Conservation (phyloP, 2,888 invertebrate genomes). For the Erebia epiphron region DNA sequence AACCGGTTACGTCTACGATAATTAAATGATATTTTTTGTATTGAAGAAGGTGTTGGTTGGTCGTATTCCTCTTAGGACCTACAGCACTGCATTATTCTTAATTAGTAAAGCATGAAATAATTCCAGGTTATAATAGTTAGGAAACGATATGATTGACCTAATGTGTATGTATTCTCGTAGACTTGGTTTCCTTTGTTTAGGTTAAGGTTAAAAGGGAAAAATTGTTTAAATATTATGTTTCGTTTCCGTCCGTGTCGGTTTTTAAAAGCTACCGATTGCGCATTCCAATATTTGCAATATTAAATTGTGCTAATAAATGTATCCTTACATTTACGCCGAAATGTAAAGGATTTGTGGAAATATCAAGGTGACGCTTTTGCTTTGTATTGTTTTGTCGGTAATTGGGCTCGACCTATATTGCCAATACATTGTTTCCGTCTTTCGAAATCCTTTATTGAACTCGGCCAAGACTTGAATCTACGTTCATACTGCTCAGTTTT, state of each 20-base stretch:
- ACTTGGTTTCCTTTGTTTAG: neutral
- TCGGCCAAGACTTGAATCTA: slow-evolving; percentile 36
- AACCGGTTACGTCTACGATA: no score
- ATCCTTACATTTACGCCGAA: slow-evolving; percentile 26
- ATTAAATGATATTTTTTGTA: no score
- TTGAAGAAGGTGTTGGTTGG: no score
- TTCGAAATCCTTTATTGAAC: slow-evolving; percentile 39
- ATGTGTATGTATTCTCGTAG: neutral
- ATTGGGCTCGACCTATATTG: slow-evolving; percentile 41
- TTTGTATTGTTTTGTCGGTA: slow-evolving; percentile 40
- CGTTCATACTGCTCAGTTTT: slow-evolving; percentile 18
- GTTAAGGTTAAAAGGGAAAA: neutral
- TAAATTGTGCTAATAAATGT: slow-evolving; percentile 37
- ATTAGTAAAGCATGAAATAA: no score
- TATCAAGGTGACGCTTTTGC: slow-evolving; percentile 56
- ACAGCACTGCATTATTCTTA: no score
- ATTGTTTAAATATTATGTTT: neutral
- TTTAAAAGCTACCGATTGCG: slow-evolving; percentile 14
- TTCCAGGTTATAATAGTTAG: no score
- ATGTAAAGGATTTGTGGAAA: slow-evolving; percentile 52
- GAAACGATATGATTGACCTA: no score
- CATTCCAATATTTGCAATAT: slow-evolving; percentile 23
- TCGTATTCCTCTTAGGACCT: no score
- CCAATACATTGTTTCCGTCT: slow-evolving; percentile 42
- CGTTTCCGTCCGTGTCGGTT: slow-evolving; percentile 8